Percentiles rank a stretch among this genome's conserved stretches.
Conservation (phyloP, 1,140 invertebrate species). For the Piezodorus guildinii region DNA sequence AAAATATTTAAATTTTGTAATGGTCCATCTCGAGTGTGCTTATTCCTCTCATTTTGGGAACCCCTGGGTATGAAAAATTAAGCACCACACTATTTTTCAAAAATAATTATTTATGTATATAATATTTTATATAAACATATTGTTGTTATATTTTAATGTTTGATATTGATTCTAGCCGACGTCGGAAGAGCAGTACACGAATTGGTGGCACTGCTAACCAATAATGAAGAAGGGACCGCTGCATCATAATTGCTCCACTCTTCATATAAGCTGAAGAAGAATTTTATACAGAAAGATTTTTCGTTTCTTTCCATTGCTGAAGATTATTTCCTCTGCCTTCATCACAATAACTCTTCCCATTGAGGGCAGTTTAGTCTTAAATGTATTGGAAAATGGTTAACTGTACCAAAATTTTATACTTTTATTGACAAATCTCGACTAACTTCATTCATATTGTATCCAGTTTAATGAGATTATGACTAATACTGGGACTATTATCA, state of each 20-base stretch:
- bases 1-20: too few species aligned
- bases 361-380: background rate
- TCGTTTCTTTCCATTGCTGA: too few species aligned
- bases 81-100: too few species aligned
- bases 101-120: too few species aligned
- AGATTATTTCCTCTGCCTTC: too few species aligned
- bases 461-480: constrained; percentile 1
- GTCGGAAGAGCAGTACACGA: constrained; percentile 12
- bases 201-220: constrained; percentile 5
- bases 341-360: background rate
- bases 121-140: constrained; percentile 11
- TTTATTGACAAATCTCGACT: constrained; percentile 11
- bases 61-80: too few species aligned
- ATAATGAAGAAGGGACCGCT: background rate
- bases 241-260: background rate
- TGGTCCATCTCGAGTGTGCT: too few species aligned
- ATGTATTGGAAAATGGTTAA: constrained; percentile 3
- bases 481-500: constrained; percentile 3
- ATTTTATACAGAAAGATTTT: too few species aligned
- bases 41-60: too few species aligned
- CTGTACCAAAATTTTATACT: constrained; percentile 15
- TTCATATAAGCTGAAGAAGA: too few species aligned
- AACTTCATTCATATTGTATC: background rate
- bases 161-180: constrained; percentile 3
- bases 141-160: constrained; percentile 22